Percentiles rank a stretch among this genome's conserved stretches.
Evolutionary conservation across 2,113 vertebrate genomes (phyloP).

Genomic region (Carassius carassius): DNA sequence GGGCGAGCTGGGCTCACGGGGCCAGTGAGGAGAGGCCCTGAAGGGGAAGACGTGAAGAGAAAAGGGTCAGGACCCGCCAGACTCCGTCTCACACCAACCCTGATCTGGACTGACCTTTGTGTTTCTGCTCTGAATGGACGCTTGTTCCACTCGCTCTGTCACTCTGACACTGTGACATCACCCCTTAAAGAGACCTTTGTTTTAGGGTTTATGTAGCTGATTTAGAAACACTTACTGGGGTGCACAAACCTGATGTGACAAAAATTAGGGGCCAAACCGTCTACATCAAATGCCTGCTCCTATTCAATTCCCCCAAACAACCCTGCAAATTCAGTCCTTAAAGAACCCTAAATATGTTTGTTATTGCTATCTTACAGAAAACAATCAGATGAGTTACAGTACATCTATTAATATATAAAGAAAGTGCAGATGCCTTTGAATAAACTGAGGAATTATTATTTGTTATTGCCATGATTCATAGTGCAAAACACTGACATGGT

Average conservation of each 20-base stretch:
- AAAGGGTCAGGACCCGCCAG: constrained; percentile 67
- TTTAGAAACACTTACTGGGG: constrained; percentile 61
- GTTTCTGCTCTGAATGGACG: constrained; percentile 77
- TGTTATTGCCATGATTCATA: no score
- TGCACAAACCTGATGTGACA: constrained; percentile 69
- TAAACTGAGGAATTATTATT: no score
- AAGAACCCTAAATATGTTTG: neutral
- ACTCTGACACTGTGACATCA: constrained; percentile 58
- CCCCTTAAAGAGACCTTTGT: constrained; percentile 59
- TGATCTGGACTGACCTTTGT: constrained; percentile 79
- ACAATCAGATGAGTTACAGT: no score
- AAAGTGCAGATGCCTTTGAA: neutral
- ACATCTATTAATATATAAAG: no score
- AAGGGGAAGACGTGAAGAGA: constrained; percentile 70
- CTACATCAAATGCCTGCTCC: constrained; percentile 57
- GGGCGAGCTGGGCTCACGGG: constrained; percentile 50
- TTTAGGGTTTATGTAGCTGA: constrained; percentile 68
- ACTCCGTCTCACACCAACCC: constrained; percentile 75
- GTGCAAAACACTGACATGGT: no score
- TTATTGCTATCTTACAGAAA: no score
- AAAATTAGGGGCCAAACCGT: constrained; percentile 50
- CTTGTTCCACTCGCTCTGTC: constrained; percentile 66
- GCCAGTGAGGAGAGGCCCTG: neutral
- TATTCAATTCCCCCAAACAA: constrained; percentile 41
- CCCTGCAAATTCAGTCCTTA: neutral